phyloP scores from a whole-genome alignment of 2,888 invertebrate genomes.

The Drosophila limbata region DNA sequence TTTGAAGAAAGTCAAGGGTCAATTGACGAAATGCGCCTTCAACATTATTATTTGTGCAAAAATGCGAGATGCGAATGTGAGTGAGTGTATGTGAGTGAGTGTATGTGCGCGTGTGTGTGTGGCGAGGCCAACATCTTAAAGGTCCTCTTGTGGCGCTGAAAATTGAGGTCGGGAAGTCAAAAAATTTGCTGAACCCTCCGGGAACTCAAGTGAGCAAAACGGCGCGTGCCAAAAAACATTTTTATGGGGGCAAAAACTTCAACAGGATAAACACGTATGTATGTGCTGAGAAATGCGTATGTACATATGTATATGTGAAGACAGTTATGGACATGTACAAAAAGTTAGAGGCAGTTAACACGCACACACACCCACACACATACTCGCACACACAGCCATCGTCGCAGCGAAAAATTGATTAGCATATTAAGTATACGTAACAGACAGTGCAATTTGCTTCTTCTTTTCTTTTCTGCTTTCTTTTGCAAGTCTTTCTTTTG shows the following conservation, averaged over 20 bases:
- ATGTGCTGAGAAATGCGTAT: too few species aligned
- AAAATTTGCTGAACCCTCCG: slow-evolving; percentile 29
- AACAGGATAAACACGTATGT: slow-evolving; percentile 6
- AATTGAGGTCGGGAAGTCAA: slow-evolving; percentile 46
- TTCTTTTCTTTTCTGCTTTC: slow-evolving; percentile 5
- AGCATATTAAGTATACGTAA: slow-evolving; percentile 69
- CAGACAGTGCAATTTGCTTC: slow-evolving; percentile 27
- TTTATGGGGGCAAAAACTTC: slow-evolving; percentile 14
- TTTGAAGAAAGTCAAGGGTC: slow-evolving; percentile 59
- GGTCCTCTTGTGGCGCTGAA: slow-evolving; percentile 30
- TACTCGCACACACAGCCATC: neutral
- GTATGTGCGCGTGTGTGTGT: slow-evolving; percentile 3
- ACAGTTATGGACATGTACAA: slow-evolving; percentile 45
- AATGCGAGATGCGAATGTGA: slow-evolving; percentile 15
- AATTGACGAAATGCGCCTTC: slow-evolving; percentile 50
- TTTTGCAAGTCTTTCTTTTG: neutral
- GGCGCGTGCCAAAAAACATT: slow-evolving; percentile 32
- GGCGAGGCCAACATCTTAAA: slow-evolving; percentile 31
- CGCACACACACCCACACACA: slow-evolving; percentile 17
- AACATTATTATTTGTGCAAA: slow-evolving; percentile 41
- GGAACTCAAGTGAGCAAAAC: slow-evolving; percentile 40
- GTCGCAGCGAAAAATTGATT: slow-evolving; percentile 52
- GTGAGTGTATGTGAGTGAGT: neutral
- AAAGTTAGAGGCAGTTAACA: slow-evolving; percentile 46
- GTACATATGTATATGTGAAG: slow-evolving; percentile 11